These are phyloP conservation scores for Onychomys torridus DNA, from an alignment of 2,797 vertebrate species.

Conservation along the genomic window DNA sequence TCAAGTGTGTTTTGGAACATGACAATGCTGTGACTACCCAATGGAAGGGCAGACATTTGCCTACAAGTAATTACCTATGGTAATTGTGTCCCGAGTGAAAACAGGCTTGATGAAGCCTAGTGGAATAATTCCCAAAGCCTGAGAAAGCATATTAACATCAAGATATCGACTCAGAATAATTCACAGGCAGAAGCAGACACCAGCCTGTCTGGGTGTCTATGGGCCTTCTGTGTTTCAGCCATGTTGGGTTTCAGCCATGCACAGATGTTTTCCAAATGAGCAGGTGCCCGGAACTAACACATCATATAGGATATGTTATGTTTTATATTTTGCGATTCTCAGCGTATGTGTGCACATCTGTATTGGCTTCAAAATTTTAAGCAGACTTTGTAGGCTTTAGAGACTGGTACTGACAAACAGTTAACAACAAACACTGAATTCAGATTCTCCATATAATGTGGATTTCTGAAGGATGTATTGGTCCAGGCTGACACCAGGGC, in stretches of 20 bases:
- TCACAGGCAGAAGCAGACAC: slow-evolving; percentile 54
- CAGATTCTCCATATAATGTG: not conserved
- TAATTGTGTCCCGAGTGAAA: slow-evolving; percentile 55
- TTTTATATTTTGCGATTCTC: slow-evolving; percentile 70
- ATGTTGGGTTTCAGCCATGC: slow-evolving; percentile 54
- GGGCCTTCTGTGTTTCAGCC: slow-evolving; percentile 43
- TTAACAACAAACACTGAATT: slow-evolving; percentile 23
- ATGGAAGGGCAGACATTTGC: slow-evolving; percentile 78
- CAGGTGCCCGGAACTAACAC: slow-evolving; percentile 78
- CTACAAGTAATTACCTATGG: slow-evolving; percentile 59
- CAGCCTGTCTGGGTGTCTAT: slow-evolving; percentile 34
- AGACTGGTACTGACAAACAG: slow-evolving; percentile 18
- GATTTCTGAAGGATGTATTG: not conserved
- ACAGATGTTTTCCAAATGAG: slow-evolving; percentile 76
- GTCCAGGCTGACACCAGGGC: not conserved
- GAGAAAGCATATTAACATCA: slow-evolving; percentile 77
- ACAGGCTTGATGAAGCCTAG: slow-evolving; percentile 70
- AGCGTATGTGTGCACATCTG: slow-evolving; percentile 66
- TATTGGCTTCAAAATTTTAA: slow-evolving; percentile 65
- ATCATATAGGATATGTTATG: not conserved
- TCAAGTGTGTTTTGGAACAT: slow-evolving; percentile 75
- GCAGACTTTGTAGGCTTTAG: slow-evolving; percentile 59
- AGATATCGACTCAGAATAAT: slow-evolving; percentile 67
- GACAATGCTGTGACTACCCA: slow-evolving; percentile 62
- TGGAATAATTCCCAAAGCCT: slow-evolving; percentile 68